Percentiles rank a stretch among this genome's conserved stretches.
These are phyloP conservation scores for Echinops telfairi DNA, from an alignment of 2,113 vertebrate genomes.

Conservation along the genomic window DNA sequence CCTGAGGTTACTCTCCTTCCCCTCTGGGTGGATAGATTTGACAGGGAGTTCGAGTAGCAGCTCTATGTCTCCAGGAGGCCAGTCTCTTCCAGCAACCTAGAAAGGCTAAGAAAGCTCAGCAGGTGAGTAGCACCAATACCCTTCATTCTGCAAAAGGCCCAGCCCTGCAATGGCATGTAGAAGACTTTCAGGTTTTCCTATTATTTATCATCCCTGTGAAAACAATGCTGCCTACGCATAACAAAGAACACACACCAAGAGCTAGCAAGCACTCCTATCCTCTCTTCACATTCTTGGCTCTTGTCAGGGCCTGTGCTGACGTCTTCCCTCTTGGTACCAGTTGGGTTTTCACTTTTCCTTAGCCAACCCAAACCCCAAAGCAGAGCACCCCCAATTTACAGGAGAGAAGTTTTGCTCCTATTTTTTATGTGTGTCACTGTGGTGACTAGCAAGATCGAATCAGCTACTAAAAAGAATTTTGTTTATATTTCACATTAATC, in stretches of 20 bases:
- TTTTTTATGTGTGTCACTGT: background rate
- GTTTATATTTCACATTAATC: background rate
- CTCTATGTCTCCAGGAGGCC: background rate
- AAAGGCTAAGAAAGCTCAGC: background rate
- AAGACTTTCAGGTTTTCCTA: conserved; percentile 1
- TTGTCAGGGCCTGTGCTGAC: background rate
- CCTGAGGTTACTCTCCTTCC: background rate
- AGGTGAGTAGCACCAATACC: background rate
- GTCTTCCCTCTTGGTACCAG: background rate
- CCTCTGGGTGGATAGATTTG: background rate
- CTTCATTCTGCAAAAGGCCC: background rate
- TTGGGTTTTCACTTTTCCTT: background rate
- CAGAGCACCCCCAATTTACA: background rate
- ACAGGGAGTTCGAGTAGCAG: background rate
- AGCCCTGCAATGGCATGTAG: background rate
- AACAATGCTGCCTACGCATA: background rate
- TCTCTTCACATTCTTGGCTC: background rate
- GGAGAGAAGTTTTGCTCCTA: background rate
- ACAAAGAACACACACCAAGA: conserved; percentile 7
- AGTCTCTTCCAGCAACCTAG: background rate
- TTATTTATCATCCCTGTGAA: conserved; percentile 39
- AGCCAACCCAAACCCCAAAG: background rate
- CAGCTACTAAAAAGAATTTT: background rate
- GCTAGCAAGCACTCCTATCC: background rate
- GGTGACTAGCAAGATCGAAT: background rate